Conservation (phyloP, 2,113 vertebrate species). For the Malaclemys terrapin region DNA sequence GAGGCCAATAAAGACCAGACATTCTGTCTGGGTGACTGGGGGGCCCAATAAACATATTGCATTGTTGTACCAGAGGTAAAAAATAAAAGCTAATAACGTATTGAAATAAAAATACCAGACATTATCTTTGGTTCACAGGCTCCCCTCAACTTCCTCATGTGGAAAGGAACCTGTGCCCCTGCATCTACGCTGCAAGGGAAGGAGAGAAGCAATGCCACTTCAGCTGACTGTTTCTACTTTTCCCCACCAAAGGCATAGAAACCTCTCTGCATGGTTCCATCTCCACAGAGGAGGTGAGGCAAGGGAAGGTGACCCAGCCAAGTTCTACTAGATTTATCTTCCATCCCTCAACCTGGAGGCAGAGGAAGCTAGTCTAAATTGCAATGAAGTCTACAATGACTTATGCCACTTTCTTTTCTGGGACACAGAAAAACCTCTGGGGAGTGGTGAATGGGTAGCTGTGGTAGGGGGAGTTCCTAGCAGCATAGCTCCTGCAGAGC, state of each 20-base stretch:
- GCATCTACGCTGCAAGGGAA: background rate
- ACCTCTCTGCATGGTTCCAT: background rate
- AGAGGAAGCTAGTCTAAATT: background rate
- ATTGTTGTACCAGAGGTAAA: background rate
- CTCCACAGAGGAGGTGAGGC: background rate
- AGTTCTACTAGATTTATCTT: background rate
- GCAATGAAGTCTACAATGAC: background rate
- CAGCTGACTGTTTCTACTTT: accelerated
- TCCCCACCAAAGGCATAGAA: background rate
- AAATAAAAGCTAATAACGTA: background rate
- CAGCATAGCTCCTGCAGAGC: background rate
- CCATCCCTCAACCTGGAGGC: background rate
- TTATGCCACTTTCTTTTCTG: background rate
- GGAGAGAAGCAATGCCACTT: accelerated
- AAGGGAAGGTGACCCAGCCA: background rate
- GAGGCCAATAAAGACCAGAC: background rate
- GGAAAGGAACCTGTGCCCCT: background rate
- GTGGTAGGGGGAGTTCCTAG: background rate
- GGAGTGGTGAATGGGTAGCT: background rate
- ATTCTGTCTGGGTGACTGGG: accelerated
- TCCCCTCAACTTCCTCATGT: background rate
- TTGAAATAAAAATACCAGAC: background rate
- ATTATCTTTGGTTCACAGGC: background rate
- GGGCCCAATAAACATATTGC: accelerated
- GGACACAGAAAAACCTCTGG: background rate